Evolutionary conservation across 2,113 vertebrate genomes (phyloP), one percentile per base, ranked within the genome.

Genomic region (Porphyrio hochstetteri): DNA sequence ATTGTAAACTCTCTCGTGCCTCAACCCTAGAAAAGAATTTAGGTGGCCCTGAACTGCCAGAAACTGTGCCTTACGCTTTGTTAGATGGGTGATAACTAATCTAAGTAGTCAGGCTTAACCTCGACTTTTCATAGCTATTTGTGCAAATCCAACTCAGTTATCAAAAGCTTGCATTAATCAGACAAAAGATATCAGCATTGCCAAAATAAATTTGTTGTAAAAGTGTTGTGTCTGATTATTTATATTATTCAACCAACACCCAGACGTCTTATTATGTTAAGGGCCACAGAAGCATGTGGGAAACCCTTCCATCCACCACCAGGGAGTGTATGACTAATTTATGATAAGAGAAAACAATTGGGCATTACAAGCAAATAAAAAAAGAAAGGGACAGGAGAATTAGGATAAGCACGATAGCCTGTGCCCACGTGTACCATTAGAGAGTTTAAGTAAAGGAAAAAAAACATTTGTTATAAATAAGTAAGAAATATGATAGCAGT

Each of bases 401-500:
- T 46, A 71, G 69, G 40, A n/a, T 69, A 57, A 31, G 64, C 0
- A 0, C 63, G 42, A 24, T 42, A 13, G 33, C 15, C 46, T 88
- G 53, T 56, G 71, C 3, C 42, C 86, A 35, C 1, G 0, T 28
- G 44, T 86, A 71, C 61, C 36, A 81, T 35, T 81, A 60, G 21
- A 0, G 4, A 93, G 61, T 61, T 72, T 48, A 82, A 84, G 76
- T 52, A 67, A 93, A 90, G 72, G 67, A 13, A 63, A 56, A 44
- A 23, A 94, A 82, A 48, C 33, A 13, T 82, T 94, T 67, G 80
- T 87, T 95, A 96, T 91, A 96, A 96, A 97, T 96, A 96, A 95
- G 68, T 71, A 16, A 48, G 92, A 71, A 86, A 96, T 36, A 31
- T 10, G 83, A 96, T 69, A 69, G 5, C 57, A 36, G 85, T 81